phyloP scores from a whole-genome alignment of 2,113 vertebrate genomes.

The Pelobates fuscus region DNA sequence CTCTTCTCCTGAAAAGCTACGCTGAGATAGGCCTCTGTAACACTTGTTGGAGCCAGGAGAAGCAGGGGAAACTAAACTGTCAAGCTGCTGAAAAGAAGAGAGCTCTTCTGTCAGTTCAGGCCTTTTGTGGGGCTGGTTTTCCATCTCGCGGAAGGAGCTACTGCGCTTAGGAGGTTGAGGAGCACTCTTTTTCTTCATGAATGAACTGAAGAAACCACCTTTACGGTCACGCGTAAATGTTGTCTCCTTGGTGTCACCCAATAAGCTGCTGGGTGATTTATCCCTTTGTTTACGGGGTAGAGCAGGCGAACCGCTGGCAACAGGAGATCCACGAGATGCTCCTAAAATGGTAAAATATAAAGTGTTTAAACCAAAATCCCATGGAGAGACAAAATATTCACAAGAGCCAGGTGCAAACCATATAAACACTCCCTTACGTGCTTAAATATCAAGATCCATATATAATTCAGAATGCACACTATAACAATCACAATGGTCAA shows the following conservation, averaged over 20 bases:
- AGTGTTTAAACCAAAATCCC: conserved; percentile 35
- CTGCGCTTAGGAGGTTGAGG: conserved; percentile 93
- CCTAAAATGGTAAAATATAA: conserved; percentile 66
- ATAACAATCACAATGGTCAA: too few relatives aligned
- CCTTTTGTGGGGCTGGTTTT: conserved; percentile 94
- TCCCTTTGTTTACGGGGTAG: conserved; percentile 94
- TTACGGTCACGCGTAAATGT: conserved; percentile 95
- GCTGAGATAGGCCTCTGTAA: conserved; percentile 88
- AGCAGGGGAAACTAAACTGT: conserved; percentile 79
- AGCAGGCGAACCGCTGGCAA: conserved; percentile 82
- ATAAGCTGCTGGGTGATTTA: conserved; percentile 88
- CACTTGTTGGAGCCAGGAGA: conserved; percentile 83
- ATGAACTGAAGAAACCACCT: conserved; percentile 97
- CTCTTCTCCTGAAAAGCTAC: conserved; percentile 73
- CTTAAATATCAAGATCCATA: not conserved
- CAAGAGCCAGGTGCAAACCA: too few relatives aligned
- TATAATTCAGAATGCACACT: too few relatives aligned
- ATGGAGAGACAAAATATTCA: too few relatives aligned
- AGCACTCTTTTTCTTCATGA: conserved; percentile 95
- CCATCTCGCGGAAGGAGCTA: conserved; percentile 96
- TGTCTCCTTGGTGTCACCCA: conserved; percentile 89
- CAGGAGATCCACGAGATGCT: conserved; percentile 72
- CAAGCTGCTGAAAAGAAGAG: conserved; percentile 82
- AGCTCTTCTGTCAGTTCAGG: conserved; percentile 89
- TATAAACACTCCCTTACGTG: too few relatives aligned